Evolutionary conservation across 1,140 invertebrate genomes (phyloP).

Genomic region (Acromyrmex charruanus): DNA sequence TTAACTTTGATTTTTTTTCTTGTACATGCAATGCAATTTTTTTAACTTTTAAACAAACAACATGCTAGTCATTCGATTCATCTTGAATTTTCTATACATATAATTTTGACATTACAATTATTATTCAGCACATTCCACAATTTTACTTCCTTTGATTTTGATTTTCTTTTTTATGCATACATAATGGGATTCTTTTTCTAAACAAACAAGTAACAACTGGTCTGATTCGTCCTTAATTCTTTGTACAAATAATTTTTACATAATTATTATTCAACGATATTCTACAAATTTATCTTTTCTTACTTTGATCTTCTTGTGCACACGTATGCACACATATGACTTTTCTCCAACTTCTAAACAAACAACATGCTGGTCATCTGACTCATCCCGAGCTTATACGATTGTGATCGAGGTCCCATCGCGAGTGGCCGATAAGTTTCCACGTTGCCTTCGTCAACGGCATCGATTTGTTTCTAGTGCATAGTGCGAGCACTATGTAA

Average conservation of each 20-base stretch:
- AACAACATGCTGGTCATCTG: constrained; percentile 49
- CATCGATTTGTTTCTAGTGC: constrained; percentile 74
- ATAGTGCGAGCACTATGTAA: constrained; percentile 57
- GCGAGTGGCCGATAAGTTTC: constrained; percentile 53
- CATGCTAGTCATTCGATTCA: constrained; percentile 56
- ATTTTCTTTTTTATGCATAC: not conserved
- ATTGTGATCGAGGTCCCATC: constrained; percentile 67
- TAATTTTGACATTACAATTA: not conserved
- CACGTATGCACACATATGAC: not conserved
- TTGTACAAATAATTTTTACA: not conserved
- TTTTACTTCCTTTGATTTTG: not conserved
- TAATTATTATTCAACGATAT: not conserved
- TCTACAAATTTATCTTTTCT: not conserved
- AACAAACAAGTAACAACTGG: constrained; percentile 1
- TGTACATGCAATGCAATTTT: not conserved
- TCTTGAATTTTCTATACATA: constrained; percentile 43
- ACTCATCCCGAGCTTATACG: constrained; percentile 64
- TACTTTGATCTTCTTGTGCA: not conserved
- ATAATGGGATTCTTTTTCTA: not conserved
- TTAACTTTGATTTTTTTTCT: not conserved
- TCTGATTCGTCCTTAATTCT: constrained; percentile 66
- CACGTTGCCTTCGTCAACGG: constrained; percentile 59
- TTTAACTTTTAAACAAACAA: constrained; percentile 34
- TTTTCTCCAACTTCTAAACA: constrained; percentile 26
- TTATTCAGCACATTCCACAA: not conserved